A percentile compares a stretch with the other conserved stretches of the same genome.
phyloP scores from a whole-genome alignment of 2,888 invertebrate genomes.

The Amphipyra berbera region DNA sequence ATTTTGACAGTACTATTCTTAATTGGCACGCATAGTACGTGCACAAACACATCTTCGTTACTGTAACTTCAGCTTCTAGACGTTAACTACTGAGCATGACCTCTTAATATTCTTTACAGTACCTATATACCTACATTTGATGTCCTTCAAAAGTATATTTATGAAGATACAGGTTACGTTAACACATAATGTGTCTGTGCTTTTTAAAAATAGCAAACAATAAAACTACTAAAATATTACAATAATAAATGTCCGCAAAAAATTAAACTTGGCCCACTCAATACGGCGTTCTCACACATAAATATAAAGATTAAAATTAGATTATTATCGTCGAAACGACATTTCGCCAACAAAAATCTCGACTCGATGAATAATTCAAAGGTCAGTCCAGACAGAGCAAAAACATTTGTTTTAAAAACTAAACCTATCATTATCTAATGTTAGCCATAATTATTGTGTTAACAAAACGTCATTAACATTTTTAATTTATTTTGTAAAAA shows the following conservation, averaged over 20 bases:
- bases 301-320: constrained; percentile 56
- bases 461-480: constrained; percentile 54
- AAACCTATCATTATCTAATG: constrained; percentile 67
- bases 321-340: constrained; percentile 46
- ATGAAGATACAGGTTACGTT: not conserved
- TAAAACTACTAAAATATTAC: constrained; percentile 19
- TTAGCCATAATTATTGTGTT: constrained; percentile 64
- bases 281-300: constrained; percentile 29
- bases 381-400: constrained; percentile 60
- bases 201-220: constrained; percentile 9
- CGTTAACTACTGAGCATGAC: too few relatives aligned
- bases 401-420: constrained; percentile 59
- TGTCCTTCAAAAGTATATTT: not conserved
- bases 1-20: too few relatives aligned
- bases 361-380: constrained; percentile 67
- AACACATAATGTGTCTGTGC: not conserved
- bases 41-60: too few relatives aligned
- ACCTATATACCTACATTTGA: too few relatives aligned
- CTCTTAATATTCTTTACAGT: too few relatives aligned
- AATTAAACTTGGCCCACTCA: constrained; percentile 14
- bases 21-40: too few relatives aligned
- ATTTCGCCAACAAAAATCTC: constrained; percentile 28
- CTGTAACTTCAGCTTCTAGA: too few relatives aligned
- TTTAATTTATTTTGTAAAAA: constrained; percentile 21
- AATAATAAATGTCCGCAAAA: constrained; percentile 15